Percentiles rank a stretch among this genome's conserved stretches.
These are phyloP conservation scores for Aphidoletes aphidimyza DNA, from an alignment of 2,888 invertebrate species.

Conservation along the genomic window DNA sequence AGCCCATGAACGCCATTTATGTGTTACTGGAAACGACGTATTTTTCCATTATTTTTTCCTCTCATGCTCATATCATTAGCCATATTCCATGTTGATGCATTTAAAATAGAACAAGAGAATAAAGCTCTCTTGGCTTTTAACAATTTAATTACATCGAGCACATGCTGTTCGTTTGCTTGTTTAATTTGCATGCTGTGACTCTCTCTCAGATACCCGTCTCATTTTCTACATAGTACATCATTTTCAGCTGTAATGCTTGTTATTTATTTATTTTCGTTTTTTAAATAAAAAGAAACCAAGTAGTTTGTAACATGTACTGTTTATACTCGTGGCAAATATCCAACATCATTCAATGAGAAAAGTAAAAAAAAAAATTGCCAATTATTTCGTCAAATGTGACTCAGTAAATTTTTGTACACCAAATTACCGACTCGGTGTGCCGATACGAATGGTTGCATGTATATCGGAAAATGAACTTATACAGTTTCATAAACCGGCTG, in stretches of 20 bases:
- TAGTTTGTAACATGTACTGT: slow-evolving; percentile 14
- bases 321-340: neutral
- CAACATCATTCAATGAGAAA: neutral
- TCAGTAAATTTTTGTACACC: neutral
- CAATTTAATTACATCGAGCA: slow-evolving; percentile 44
- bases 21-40: neutral
- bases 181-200: slow-evolving; percentile 50
- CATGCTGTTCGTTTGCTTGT: slow-evolving; percentile 51
- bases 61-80: neutral
- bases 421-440: neutral
- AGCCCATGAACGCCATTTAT: neutral
- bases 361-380: no score
- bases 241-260: no score
- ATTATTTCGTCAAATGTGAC: slow-evolving; percentile 7
- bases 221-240: no score
- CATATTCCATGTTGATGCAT: neutral
- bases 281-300: no score
- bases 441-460: neutral
- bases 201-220: neutral
- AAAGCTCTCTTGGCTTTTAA: neutral
- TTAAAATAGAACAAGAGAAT: slow-evolving; percentile 7
- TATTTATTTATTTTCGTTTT: no score
- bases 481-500: slow-evolving; percentile 26
- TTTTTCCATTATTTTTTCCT: neutral
- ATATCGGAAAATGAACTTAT: slow-evolving; percentile 30